Percentiles rank a stretch among this genome's conserved stretches.
Conservation (phyloP, 2,888 invertebrate species). For the Lycaena phlaeas region DNA sequence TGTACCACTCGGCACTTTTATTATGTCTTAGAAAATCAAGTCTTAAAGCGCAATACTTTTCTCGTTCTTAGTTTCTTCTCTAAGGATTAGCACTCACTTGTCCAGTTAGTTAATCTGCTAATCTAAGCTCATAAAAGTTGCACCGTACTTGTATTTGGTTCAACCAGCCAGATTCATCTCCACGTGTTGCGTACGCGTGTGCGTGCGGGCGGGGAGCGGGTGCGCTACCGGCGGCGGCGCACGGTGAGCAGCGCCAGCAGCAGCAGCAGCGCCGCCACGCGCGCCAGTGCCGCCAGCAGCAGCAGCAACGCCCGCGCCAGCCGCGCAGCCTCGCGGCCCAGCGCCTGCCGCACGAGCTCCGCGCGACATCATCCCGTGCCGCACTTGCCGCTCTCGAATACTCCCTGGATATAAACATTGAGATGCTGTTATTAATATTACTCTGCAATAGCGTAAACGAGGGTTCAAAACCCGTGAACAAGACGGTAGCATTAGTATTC, state of each 20-base stretch:
- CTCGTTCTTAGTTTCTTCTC: too few species aligned
- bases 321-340: slow-evolving; percentile 28
- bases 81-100: too few species aligned
- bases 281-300: slow-evolving; percentile 26
- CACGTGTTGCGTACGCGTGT: not conserved
- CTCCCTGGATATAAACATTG: slow-evolving; percentile 72
- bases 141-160: too few species aligned
- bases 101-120: too few species aligned
- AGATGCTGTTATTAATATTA: too few species aligned
- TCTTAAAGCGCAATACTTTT: too few species aligned
- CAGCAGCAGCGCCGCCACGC: slow-evolving; percentile 26
- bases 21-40: too few species aligned
- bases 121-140: too few species aligned
- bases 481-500: too few species aligned
- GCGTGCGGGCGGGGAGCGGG: not conserved
- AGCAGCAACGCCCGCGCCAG: slow-evolving; percentile 22
- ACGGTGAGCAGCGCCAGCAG: slow-evolving; percentile 21
- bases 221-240: slow-evolving; percentile 19
- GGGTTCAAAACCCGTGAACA: too few species aligned
- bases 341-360: slow-evolving; percentile 43
- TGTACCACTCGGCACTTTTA: too few species aligned
- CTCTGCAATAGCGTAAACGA: not conserved
- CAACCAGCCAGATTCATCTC: too few species aligned
- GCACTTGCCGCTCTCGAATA: slow-evolving; percentile 90
- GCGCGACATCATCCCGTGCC: slow-evolving; percentile 78